Base-by-base conservation (phyloP, 2,113 vertebrate species). In the Myiagra hebetior region DNA sequence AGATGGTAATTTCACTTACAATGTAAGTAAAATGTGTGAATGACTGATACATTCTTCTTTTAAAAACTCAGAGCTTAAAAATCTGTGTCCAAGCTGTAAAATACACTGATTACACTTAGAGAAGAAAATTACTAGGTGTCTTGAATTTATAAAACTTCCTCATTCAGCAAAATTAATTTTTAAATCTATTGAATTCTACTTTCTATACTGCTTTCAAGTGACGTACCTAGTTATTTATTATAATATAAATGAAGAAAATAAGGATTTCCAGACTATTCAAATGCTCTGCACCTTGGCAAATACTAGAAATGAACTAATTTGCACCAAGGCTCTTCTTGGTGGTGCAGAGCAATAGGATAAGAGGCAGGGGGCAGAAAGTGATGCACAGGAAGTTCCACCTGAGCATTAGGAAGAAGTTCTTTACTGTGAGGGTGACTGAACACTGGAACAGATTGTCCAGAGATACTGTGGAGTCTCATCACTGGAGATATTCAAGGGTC, bases 321-420 rank as follows among this genome's bases (percentile, higher is more conserved):
- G 55, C 47, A 49, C 10, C 24, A 41, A 62, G 62, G 47, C 41
- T 31, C 4, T 22, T 41, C 47, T 41, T 0, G 0, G 47, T 41
- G 30, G 17, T 53, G 47, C 63, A 17, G 6, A 76, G 41, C 47
- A 62, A 31, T 0, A 35, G 41, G 47, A 55, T 30, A 76, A 35
- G 14, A 55, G n/a, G 27, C 41, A 62, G 47, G 7, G 21, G 47
- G 55, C 26, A 83, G 55, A 55, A 83, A 68, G 4, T 35, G 21
- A 46, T 7, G 30, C 55, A 47, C 7, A 22, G 16, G 3, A 83
- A 33, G 14, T 24, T 62, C 41, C 47, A 69, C 17, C 30, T 35
- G 17, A 55, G 18, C 31, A 35, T 41, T 21, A 47, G 20, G 39
- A 65, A 55, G 39, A 79, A 5, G 15, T 79, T 52, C 23, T n/a